These are phyloP conservation scores for Gila orcuttii DNA, from an alignment of 2,113 vertebrate genomes.

Conservation along the genomic window DNA sequence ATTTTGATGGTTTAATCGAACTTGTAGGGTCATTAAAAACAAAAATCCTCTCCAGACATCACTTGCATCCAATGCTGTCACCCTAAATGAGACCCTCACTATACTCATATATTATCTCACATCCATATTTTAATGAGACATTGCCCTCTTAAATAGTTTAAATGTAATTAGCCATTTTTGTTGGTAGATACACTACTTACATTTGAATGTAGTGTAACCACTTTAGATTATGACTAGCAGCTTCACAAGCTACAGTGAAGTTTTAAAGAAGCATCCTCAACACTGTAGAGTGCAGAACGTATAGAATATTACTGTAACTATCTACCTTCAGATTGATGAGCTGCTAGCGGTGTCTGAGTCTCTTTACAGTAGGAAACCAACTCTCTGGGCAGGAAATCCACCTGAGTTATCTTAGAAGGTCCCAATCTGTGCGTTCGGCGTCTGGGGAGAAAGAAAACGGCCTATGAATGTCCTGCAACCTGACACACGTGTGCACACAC, in stretches of 20 bases:
- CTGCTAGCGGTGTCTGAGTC: constrained; percentile 90
- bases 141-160: too few species aligned
- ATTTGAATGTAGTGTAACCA: not conserved
- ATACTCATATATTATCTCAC: too few species aligned
- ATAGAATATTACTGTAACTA: not conserved
- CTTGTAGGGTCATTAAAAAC: too few species aligned
- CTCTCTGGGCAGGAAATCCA: constrained; percentile 94
- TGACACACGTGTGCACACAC: not conserved
- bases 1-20: too few species aligned
- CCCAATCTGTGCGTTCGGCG: constrained; percentile 88
- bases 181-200: too few species aligned
- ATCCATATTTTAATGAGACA: too few species aligned
- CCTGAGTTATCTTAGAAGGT: constrained; percentile 93
- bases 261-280: not conserved
- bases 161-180: too few species aligned
- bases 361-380: constrained; percentile 94
- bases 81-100: too few species aligned
- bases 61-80: too few species aligned
- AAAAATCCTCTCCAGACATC: too few species aligned
- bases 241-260: not conserved
- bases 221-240: not conserved
- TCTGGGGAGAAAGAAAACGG: constrained; percentile 71
- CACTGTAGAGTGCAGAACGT: not conserved
- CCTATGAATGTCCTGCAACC: not conserved
- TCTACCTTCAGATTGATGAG: constrained; percentile 90